These are phyloP conservation scores for Papilio protenor DNA, from an alignment of 2,888 invertebrate species.

Conservation along the genomic window DNA sequence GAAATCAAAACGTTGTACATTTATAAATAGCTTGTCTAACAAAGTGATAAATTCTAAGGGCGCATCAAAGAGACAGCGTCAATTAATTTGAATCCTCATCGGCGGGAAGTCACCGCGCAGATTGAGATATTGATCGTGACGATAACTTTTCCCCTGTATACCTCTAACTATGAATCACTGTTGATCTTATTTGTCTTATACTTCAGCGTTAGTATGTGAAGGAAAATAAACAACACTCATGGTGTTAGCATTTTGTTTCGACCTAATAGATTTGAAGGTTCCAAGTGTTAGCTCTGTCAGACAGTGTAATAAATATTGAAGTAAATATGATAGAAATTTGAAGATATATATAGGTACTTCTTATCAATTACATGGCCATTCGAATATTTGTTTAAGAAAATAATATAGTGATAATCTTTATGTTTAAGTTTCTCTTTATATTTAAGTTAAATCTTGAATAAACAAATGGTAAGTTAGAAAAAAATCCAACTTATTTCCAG, in stretches of 20 bases:
- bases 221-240: background rate
- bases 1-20: conserved; percentile 55
- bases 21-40: conserved; percentile 64
- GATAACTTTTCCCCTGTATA: conserved; percentile 9
- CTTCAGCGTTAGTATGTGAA: background rate
- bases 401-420: background rate
- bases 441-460: conserved; percentile 22
- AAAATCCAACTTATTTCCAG: conserved; percentile 37
- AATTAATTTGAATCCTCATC: conserved; percentile 63
- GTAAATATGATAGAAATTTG: no score
- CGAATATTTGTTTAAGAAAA: no score
- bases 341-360: no score
- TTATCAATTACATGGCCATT: no score
- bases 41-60: conserved; percentile 64
- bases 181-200: background rate
- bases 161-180: background rate
- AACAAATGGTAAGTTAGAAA: conserved; percentile 17
- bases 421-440: background rate
- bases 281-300: background rate
- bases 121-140: conserved; percentile 43
- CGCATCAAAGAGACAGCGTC: conserved; percentile 62
- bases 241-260: background rate
- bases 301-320: no score
- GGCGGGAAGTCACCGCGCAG: conserved; percentile 61
- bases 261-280: background rate